Percentiles rank a stretch among this genome's conserved stretches.
phyloP scores from a whole-genome alignment of 2,888 invertebrate species.

The Rotaria socialis region DNA sequence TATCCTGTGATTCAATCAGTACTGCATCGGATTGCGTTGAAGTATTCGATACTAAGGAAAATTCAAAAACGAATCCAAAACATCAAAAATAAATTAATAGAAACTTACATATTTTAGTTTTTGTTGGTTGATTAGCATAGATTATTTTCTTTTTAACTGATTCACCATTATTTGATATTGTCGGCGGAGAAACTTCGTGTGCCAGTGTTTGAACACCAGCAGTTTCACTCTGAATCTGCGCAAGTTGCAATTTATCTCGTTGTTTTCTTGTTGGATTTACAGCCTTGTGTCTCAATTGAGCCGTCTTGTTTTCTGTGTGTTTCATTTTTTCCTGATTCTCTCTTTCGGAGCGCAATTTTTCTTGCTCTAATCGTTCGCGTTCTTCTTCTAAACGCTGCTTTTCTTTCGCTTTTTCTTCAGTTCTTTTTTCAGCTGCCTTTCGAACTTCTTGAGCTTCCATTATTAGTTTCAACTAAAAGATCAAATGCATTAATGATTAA shows the following conservation, averaged over 20 bases:
- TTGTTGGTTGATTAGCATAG: neutral
- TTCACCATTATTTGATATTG: too few species aligned
- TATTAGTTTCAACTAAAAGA: neutral
- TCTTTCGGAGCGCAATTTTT: slow-evolving; percentile 35
- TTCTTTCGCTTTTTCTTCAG: neutral
- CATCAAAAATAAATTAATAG: too few species aligned
- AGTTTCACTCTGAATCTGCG: slow-evolving; percentile 28
- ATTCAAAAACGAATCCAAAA: too few species aligned
- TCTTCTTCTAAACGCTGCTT: slow-evolving; percentile 38
- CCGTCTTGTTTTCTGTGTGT: slow-evolving; percentile 40
- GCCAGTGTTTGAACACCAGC: slow-evolving; percentile 13
- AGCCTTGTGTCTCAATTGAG: slow-evolving; percentile 31
- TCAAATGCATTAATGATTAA: neutral
- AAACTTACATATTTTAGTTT: neutral
- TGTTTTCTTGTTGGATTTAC: slow-evolving; percentile 36
- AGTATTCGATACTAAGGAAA: neutral
- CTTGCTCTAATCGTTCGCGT: slow-evolving; percentile 23
- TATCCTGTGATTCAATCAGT: neutral
- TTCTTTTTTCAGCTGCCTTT: neutral
- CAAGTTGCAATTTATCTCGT: slow-evolving; percentile 17
- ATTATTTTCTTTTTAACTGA: neutral
- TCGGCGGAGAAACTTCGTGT: neutral
- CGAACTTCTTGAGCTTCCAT: neutral
- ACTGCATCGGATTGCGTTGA: too few species aligned
- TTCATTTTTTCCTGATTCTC: slow-evolving; percentile 39